Conservation (phyloP, 37 sponge, comb jelly and placozoan species). For the Theonella swinhoei region DNA sequence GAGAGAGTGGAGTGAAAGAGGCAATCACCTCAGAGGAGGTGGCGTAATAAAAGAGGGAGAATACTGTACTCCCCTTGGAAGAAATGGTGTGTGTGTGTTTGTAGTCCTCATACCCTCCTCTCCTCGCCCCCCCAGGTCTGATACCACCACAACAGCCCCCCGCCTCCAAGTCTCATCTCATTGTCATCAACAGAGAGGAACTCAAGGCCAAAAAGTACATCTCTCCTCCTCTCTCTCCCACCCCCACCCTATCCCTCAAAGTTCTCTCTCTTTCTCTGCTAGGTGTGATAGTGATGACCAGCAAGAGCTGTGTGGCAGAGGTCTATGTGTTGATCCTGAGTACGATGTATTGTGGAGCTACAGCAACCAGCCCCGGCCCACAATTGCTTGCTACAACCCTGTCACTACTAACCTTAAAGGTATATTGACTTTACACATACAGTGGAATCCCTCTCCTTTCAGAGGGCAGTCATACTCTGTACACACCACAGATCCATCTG, state of each 20-base stretch:
- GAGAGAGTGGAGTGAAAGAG: neutral
- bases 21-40: neutral
- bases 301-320: slow-evolving; percentile 48
- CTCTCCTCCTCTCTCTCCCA: neutral
- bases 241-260: neutral
- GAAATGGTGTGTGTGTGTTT: neutral
- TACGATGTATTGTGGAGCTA: slow-evolving; percentile 83
- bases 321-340: slow-evolving; percentile 75
- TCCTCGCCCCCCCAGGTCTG: neutral
- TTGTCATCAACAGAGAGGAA: slow-evolving; percentile 43
- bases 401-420: neutral
- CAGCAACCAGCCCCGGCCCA: slow-evolving; percentile 1
- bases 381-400: slow-evolving; percentile 69
- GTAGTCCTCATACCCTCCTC: too few relatives aligned
- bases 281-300: slow-evolving; percentile 72
- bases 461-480: neutral
- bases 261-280: neutral
- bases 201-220: slow-evolving; percentile 32
- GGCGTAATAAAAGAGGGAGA: neutral
- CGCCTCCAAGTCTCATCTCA: neutral
- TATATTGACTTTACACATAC: too few relatives aligned
- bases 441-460: too few relatives aligned
- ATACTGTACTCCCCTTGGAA: neutral
- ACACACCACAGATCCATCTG: slow-evolving; percentile 48
- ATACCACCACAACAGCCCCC: slow-evolving; percentile 1